Percentiles rank a stretch among this genome's conserved stretches.
These are phyloP conservation scores for Lepidostoma basale DNA, from an alignment of 1,140 invertebrate genomes.

Conservation along the genomic window DNA sequence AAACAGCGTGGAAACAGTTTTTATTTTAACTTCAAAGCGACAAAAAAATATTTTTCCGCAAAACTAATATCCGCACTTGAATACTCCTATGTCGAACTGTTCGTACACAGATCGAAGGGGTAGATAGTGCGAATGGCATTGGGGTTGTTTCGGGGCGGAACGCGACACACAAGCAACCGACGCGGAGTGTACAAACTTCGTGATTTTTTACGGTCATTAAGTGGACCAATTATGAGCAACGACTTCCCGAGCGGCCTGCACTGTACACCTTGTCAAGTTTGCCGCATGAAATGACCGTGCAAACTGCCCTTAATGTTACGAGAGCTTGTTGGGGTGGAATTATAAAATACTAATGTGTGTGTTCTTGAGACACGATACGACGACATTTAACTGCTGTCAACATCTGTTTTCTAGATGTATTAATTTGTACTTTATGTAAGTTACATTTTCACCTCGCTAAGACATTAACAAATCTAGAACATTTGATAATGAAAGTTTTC, in stretches of 20 bases:
- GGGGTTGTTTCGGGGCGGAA: neutral
- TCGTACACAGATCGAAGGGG: neutral
- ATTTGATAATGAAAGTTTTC: no score
- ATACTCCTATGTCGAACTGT: neutral
- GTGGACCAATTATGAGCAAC: conserved; percentile 40
- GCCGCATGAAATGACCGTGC: conserved; percentile 36
- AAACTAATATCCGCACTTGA: neutral
- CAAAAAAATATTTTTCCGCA: neutral
- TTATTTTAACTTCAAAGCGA: neutral
- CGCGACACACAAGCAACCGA: neutral
- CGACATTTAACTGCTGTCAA: no score
- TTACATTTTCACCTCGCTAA: no score
- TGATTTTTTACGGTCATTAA: conserved; percentile 44
- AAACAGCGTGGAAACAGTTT: neutral
- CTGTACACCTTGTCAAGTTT: conserved; percentile 31
- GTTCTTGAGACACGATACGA: no score
- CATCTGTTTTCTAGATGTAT: no score
- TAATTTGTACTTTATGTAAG: no score
- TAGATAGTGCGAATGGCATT: neutral
- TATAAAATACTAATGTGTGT: no score
- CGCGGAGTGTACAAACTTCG: conserved; percentile 15
- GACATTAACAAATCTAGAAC: no score
- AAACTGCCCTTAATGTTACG: conserved; percentile 29
- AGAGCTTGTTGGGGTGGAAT: no score
- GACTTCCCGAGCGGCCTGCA: conserved; percentile 30